These are phyloP conservation scores for Gasterosteus aculeatus DNA, from an alignment of 2,113 vertebrate species.

Conservation along the genomic window DNA sequence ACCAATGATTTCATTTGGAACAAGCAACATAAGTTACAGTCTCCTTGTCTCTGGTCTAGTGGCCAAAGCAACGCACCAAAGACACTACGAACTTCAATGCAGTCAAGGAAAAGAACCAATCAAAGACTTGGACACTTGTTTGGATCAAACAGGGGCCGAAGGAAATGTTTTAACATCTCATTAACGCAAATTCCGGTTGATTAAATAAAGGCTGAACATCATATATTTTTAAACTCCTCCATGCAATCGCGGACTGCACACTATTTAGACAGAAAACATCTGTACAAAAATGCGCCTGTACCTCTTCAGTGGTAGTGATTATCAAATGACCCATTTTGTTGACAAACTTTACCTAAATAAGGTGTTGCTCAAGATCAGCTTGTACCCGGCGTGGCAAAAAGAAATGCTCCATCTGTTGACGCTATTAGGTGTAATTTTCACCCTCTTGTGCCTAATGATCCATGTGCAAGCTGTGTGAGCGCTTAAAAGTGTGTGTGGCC, in stretches of 20 bases:
- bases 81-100: background rate
- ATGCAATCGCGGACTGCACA: conserved; percentile 56
- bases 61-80: background rate
- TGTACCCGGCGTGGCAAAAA: conserved; percentile 77
- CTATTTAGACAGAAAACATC: conserved; percentile 66
- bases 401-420: conserved; percentile 96
- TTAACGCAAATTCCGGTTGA: conserved; percentile 28
- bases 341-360: conserved; percentile 75
- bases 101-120: conserved; percentile 1
- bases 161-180: background rate
- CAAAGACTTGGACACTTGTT: background rate
- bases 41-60: background rate
- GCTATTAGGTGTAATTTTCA: conserved; percentile 94
- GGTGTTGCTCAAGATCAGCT: conserved; percentile 73
- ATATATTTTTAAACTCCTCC: conserved; percentile 43
- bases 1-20: conserved; percentile 14
- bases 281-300: conserved; percentile 54
- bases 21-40: background rate
- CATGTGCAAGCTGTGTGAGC: conserved; percentile 85
- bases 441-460: conserved; percentile 91
- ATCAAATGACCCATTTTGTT: conserved; percentile 73
- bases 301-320: conserved; percentile 65
- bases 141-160: background rate
- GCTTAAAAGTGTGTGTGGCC: conserved; percentile 75
- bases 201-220: conserved; percentile 16